A percentile compares a stretch with the other conserved stretches of the same genome.
phyloP scores from a whole-genome alignment of 2,888 invertebrate genomes.

The Tupiocoris notatus region DNA sequence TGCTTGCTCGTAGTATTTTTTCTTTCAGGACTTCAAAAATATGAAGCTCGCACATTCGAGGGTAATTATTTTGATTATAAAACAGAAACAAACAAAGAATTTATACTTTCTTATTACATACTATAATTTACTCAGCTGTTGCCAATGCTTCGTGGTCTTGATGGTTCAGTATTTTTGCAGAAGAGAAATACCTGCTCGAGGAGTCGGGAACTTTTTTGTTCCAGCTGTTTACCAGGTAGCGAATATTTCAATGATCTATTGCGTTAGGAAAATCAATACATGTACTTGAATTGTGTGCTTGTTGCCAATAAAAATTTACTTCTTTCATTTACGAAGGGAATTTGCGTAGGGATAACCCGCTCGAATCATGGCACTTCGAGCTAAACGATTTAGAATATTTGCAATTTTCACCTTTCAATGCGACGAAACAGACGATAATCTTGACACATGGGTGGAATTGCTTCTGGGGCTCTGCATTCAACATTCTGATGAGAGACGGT shows the following conservation, averaged over 20 bases:
- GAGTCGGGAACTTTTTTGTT: slow-evolving; percentile 28
- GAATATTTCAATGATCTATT: neutral
- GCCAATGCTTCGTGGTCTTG: no score
- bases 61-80: neutral
- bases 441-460: slow-evolving; percentile 35
- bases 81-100: no score
- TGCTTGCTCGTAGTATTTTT: neutral
- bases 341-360: slow-evolving; percentile 23
- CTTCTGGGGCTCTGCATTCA: slow-evolving; percentile 20
- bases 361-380: slow-evolving; percentile 4
- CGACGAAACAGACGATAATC: slow-evolving; percentile 17
- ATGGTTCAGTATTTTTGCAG: neutral
- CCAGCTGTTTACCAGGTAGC: slow-evolving; percentile 28
- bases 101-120: no score
- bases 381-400: slow-evolving; percentile 21
- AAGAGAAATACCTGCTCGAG: slow-evolving; percentile 16
- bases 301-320: no score
- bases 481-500: slow-evolving; percentile 20
- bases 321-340: no score
- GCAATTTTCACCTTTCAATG: slow-evolving; percentile 3
- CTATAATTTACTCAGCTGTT: no score
- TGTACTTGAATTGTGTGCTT: neutral
- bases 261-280: no score
- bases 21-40: neutral
- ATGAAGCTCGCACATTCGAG: neutral